phyloP scores from a whole-genome alignment of 2,113 vertebrate genomes.

The Parus major region DNA sequence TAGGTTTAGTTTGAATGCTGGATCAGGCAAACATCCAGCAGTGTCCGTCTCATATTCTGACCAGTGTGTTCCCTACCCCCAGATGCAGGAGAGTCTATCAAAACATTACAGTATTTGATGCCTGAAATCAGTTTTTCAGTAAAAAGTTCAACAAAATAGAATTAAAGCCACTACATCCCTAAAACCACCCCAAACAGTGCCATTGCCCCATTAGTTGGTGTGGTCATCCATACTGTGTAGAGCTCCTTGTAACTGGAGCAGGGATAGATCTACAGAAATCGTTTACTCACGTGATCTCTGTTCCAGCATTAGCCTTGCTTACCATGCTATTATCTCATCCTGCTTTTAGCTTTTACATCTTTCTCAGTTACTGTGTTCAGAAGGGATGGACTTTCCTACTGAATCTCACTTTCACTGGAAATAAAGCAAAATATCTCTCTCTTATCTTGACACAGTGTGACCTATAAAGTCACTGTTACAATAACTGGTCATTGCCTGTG shows the following conservation, averaged over 20 bases:
- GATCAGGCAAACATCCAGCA: background rate
- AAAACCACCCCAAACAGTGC: accelerated
- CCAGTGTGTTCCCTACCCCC: too few species aligned
- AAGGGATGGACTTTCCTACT: background rate
- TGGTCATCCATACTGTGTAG: background rate
- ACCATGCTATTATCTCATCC: background rate
- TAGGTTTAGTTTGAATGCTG: background rate
- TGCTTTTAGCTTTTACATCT: background rate
- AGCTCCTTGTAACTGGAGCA: background rate
- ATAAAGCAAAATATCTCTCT: background rate
- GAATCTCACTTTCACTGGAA: background rate
- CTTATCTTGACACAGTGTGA: background rate
- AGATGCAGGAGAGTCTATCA: background rate
- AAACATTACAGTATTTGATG: background rate
- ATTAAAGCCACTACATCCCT: background rate
- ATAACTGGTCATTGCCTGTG: background rate
- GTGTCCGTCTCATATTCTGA: background rate
- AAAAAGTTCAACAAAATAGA: background rate
- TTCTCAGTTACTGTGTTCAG: background rate
- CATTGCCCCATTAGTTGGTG: background rate
- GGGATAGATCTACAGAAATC: background rate
- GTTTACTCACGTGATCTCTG: background rate
- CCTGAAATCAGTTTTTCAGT: background rate
- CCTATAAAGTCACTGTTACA: background rate
- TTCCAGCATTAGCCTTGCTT: background rate